Percentiles rank a stretch among this genome's conserved stretches.
phyloP scores from a whole-genome alignment of 2,113 vertebrate genomes.

The Oncorhynchus nerka region DNA sequence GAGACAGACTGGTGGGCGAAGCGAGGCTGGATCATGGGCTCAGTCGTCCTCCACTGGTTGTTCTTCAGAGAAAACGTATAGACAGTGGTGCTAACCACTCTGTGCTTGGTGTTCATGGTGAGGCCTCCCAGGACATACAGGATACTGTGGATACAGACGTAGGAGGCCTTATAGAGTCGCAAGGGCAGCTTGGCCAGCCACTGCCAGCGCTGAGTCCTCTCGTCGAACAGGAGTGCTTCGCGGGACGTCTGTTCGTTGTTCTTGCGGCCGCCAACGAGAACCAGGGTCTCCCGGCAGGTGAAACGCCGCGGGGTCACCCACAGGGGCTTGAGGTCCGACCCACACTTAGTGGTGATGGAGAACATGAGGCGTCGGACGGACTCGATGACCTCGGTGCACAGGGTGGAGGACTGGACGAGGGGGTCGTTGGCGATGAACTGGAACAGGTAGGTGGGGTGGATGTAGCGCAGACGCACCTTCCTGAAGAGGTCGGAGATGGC shows the following conservation, averaged over 20 bases:
- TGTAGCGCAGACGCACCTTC: conserved; percentile 87
- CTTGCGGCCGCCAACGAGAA: conserved; percentile 89
- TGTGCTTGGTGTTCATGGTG: conserved; percentile 65
- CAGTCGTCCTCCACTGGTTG: conserved; percentile 86
- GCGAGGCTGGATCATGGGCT: conserved; percentile 83
- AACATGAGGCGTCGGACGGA: conserved; percentile 84
- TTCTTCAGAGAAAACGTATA: conserved; percentile 91
- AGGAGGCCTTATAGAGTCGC: conserved; percentile 87
- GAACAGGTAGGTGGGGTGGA: conserved; percentile 94
- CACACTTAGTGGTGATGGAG: conserved; percentile 70
- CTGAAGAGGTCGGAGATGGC: conserved; percentile 85
- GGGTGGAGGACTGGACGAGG: conserved; percentile 84
- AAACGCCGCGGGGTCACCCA: conserved; percentile 80
- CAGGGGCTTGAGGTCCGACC: conserved; percentile 68
- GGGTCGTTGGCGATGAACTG: conserved; percentile 89
- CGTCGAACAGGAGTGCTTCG: conserved; percentile 83
- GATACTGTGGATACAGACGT: conserved; percentile 84
- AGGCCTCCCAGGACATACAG: conserved; percentile 89
- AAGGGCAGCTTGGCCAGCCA: conserved; percentile 84
- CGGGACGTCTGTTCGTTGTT: conserved; percentile 88
- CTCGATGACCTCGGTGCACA: conserved; percentile 85
- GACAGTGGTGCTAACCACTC: conserved; percentile 71
- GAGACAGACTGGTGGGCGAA: conserved; percentile 88
- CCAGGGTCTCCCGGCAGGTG: conserved; percentile 82
- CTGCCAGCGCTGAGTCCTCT: conserved; percentile 79